Percentiles rank a stretch among this genome's conserved stretches.
These are phyloP conservation scores for Delichon dasypus DNA, from an alignment of 2,797 vertebrate genomes.

Conservation along the genomic window DNA sequence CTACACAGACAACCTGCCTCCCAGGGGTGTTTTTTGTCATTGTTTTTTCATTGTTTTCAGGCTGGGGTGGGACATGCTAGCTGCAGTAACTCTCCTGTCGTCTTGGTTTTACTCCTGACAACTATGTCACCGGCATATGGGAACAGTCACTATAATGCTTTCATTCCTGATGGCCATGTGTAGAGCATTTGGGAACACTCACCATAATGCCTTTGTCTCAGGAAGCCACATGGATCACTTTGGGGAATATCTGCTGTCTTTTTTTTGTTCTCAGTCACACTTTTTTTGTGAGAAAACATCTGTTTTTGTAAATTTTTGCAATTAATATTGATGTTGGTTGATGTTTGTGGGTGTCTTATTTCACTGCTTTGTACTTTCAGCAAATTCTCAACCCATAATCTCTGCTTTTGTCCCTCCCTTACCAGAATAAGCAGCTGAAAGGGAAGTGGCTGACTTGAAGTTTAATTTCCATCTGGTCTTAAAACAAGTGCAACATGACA, in stretches of 20 bases:
- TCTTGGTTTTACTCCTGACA: neutral
- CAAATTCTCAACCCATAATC: neutral
- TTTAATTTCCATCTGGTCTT: neutral
- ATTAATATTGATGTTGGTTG: neutral
- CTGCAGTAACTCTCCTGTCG: neutral
- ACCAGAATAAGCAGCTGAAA: neutral
- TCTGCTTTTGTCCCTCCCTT: neutral
- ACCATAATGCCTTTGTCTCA: neutral
- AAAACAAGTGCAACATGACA: neutral
- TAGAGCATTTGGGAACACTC: neutral
- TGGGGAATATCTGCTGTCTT: neutral
- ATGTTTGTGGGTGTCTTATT: neutral
- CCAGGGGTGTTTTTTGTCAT: accelerated
- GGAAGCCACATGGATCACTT: neutral
- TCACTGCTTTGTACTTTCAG: neutral
- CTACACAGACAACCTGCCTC: no score
- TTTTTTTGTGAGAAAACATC: neutral
- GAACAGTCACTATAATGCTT: neutral
- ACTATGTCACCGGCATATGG: accelerated
- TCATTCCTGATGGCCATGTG: neutral
- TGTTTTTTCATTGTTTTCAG: neutral
- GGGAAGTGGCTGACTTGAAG: neutral
- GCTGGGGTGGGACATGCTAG: neutral
- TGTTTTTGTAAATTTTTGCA: neutral
- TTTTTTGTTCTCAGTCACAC: neutral